Base-by-base conservation (phyloP, 2,888 invertebrate genomes). In the Poecilus cupreus region DNA sequence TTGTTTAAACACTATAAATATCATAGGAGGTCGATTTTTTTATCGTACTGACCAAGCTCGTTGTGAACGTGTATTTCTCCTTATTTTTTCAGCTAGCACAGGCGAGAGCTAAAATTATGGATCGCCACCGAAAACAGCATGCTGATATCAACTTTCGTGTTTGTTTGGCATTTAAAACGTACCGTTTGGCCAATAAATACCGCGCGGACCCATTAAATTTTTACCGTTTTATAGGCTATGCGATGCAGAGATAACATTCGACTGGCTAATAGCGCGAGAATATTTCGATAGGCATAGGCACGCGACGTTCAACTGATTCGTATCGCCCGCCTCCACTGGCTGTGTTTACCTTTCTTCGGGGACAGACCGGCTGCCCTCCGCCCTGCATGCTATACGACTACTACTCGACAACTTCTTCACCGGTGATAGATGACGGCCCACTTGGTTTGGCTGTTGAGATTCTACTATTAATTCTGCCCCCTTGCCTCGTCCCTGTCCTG, bases 141-240 rank as follows among this genome's bases (percentile, higher is more conserved):
- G 80, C 80, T 80, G 80, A 80, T 80, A 80, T 80, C 80, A 80
- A 80, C 72, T 70, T 80, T 80, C 80, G 80, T 80, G 80, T 80
- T 80, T 80, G 68, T 80, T 72, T 57, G 80, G 80, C 70, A 80
- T 80, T 80, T 80, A 80, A 80, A 80, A 80, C 70, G 72, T 54
- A 54, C 54, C 54, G 80, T 80, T 80, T 80, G 80, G 68, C 80
- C 80, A 80, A 80, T 80, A 80, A 80, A 80, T 80, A 80, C 80
- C 72, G 72, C 39, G 54, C 72, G 80, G 72, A 70, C 70, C 80
- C 80, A 80, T 80, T 80, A 80, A 80, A 80, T 80, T 80, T 80
- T 80, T 80, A 80, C 54, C 80, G 80, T 80, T 80, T 80, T 80
- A 80, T 80, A 80, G 80, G 80, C 80, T 80, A 57, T 57, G 80